These are phyloP conservation scores for Lepus oiostolus DNA, from an alignment of 2,797 vertebrate genomes.

Conservation along the genomic window DNA sequence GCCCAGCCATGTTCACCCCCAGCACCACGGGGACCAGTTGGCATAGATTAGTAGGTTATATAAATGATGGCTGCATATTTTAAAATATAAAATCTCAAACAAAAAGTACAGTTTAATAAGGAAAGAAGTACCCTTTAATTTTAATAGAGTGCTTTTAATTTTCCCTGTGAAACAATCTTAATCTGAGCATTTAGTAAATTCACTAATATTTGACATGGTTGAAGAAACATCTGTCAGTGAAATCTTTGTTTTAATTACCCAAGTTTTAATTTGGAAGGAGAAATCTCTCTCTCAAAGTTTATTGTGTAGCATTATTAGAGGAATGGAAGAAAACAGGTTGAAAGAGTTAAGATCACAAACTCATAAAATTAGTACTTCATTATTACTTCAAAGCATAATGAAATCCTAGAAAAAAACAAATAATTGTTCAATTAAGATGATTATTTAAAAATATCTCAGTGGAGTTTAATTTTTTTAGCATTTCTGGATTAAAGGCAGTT, in stretches of 20 bases:
- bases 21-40: neutral
- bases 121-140: neutral
- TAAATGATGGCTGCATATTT: neutral
- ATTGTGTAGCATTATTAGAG: neutral
- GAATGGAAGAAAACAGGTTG: neutral
- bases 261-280: neutral
- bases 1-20: neutral
- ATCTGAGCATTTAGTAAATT: neutral
- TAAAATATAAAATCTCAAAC: neutral
- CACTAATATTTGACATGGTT: neutral
- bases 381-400: slow-evolving; percentile 23
- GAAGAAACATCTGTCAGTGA: neutral
- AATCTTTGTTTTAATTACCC: neutral
- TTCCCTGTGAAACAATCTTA: neutral
- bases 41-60: neutral
- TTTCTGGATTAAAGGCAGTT: slow-evolving; percentile 32
- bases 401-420: neutral
- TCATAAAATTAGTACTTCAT: neutral
- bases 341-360: slow-evolving; percentile 35
- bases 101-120: neutral
- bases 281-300: neutral
- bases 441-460: slow-evolving; percentile 16
- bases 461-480: slow-evolving; percentile 41
- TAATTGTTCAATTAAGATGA: neutral
- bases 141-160: neutral